Percentiles rank a stretch among this genome's conserved stretches.
Evolutionary conservation across 2,888 invertebrate genomes (phyloP).

Genomic region (Cheilosia vulpina): DNA sequence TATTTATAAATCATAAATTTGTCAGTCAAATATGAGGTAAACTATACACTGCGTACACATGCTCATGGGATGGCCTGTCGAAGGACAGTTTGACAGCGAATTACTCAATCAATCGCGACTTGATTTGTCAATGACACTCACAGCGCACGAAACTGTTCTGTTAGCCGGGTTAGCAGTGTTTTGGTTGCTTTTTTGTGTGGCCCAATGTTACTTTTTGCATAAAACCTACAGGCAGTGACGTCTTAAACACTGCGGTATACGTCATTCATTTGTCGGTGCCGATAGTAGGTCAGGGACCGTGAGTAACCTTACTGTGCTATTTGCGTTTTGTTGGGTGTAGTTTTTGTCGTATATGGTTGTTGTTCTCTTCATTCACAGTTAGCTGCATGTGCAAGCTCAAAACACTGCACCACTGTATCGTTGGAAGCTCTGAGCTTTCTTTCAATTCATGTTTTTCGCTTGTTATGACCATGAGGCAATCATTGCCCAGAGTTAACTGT

Average conservation of each 20-base stretch:
- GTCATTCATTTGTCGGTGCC: slow-evolving; percentile 59
- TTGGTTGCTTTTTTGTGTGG: slow-evolving; percentile 11
- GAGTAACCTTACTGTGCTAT: slow-evolving; percentile 62
- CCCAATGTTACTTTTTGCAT: not conserved
- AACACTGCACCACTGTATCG: slow-evolving; percentile 42
- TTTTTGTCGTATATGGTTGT: not conserved
- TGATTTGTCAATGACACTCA: slow-evolving; percentile 61
- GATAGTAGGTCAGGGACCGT: slow-evolving; percentile 71
- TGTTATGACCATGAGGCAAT: slow-evolving; percentile 57
- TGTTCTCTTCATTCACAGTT: slow-evolving; percentile 46
- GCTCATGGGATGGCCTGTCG: slow-evolving; percentile 12
- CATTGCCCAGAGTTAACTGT: slow-evolving; percentile 46
- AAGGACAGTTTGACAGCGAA: slow-evolving; percentile 12
- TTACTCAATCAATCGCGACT: slow-evolving; percentile 54
- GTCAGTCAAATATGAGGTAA: slow-evolving; percentile 24
- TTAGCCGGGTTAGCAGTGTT: slow-evolving; percentile 35
- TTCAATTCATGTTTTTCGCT: slow-evolving; percentile 26
- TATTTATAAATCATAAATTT: slow-evolving; percentile 59
- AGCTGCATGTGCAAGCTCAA: slow-evolving; percentile 47
- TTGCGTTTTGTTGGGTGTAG: slow-evolving; percentile 1
- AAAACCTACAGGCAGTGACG: slow-evolving; percentile 38
- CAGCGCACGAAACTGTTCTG: slow-evolving; percentile 28
- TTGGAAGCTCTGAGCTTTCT: slow-evolving; percentile 63
- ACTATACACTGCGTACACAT: not conserved
- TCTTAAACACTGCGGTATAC: slow-evolving; percentile 46